These are phyloP conservation scores for Drosophila albomicans DNA, from an alignment of 1,140 invertebrate genomes.

Conservation along the genomic window DNA sequence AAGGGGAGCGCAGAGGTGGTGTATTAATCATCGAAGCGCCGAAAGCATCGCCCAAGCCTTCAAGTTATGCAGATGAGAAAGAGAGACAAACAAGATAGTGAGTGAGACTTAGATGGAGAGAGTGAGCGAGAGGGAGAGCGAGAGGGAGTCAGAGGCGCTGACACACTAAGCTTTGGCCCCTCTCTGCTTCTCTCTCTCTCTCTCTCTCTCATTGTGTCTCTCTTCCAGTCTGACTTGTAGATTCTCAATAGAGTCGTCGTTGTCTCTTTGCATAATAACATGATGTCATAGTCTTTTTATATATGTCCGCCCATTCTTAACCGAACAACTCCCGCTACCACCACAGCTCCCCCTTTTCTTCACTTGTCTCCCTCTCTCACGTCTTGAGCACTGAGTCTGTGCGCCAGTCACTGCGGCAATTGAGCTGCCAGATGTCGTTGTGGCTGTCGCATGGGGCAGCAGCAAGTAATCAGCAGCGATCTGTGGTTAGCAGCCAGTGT, in stretches of 20 bases:
- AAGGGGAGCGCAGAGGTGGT: conserved; percentile 7
- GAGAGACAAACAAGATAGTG: background rate
- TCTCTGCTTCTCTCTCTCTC: background rate
- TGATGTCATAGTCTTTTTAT: conserved; percentile 78
- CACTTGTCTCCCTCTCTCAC: background rate
- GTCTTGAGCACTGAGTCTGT: background rate
- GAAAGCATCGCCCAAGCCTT: conserved; percentile 63
- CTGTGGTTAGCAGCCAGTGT: conserved; percentile 43
- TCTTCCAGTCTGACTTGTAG: conserved; percentile 4
- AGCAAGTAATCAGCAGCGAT: conserved; percentile 35
- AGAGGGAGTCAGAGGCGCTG: conserved; percentile 5
- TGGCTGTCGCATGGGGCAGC: conserved; percentile 22
- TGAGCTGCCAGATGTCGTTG: conserved; percentile 42
- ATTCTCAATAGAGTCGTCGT: conserved; percentile 37
- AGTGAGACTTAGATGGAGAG: background rate
- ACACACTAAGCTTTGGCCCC: conserved; percentile 28
- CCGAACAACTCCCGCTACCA: conserved; percentile 11
- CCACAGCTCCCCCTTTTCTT: background rate
- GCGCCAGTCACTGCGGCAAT: background rate
- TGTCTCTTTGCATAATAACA: conserved; percentile 58
- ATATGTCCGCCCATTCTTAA: conserved; percentile 63
- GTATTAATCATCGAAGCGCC: conserved; percentile 53
- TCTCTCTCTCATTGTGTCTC: background rate
- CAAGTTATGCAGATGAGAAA: conserved; percentile 62
- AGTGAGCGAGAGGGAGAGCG: background rate